Conservation (phyloP, 1,140 invertebrate genomes). For the Portunus trituberculatus region DNA sequence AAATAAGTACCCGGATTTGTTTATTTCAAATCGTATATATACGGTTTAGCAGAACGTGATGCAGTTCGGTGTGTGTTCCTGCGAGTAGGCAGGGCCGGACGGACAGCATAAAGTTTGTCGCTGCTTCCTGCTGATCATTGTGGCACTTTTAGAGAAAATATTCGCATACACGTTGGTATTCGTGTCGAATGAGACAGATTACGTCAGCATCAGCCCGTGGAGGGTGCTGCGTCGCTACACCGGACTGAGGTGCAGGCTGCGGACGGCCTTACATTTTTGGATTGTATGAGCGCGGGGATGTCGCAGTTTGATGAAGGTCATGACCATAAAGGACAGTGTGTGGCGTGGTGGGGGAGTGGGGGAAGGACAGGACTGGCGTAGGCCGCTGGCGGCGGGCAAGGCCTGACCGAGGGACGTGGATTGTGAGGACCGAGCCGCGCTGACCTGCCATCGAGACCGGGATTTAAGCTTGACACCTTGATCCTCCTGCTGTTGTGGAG, state of each 20-base stretch:
- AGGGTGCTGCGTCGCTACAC: not conserved
- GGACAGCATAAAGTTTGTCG: too few species aligned
- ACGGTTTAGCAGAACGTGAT: too few species aligned
- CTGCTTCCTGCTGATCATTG: not conserved
- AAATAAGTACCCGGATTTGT: too few species aligned
- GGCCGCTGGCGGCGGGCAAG: not conserved
- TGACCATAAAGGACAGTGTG: not conserved
- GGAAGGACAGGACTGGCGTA: not conserved
- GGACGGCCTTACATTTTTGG: not conserved
- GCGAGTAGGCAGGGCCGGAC: too few species aligned
- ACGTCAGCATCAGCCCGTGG: not conserved
- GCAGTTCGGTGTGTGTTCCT: too few species aligned
- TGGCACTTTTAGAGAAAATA: not conserved
- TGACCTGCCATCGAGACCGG: not conserved
- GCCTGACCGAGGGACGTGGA: not conserved
- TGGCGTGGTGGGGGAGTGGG: not conserved
- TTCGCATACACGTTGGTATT: too few species aligned
- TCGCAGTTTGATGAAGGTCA: not conserved
- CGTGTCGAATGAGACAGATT: not conserved
- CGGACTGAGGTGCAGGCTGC: not conserved
- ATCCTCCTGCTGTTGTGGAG: constrained; percentile 30
- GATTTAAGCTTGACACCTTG: constrained; percentile 36
- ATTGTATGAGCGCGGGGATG: not conserved
- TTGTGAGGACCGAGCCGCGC: not conserved
- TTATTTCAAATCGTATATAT: too few species aligned